Evolutionary conservation across 2,797 vertebrate species (phyloP), one percentile per base, ranked within the genome.

Genomic region (Channa striata): DNA sequence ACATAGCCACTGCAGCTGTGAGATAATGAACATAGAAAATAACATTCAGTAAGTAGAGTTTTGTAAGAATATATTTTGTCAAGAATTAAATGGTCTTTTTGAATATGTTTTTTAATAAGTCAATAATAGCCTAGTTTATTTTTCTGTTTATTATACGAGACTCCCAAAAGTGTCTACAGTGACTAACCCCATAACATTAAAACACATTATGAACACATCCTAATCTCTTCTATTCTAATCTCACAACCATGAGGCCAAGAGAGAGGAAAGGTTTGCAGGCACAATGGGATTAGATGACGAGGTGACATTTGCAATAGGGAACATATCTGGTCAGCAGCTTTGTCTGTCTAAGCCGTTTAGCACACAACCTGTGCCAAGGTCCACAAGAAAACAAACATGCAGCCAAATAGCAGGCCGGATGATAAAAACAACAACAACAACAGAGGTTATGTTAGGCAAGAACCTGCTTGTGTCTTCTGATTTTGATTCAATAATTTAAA

Each of bases 251-350:
- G 73, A 65, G 59, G 48, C 49, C 58, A 68, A 49, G 47, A 59
- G 37, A 71, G 48, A 39, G 75, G 25, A 63, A 69, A 37, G 62
- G 49, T 80, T 74, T 59, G 59, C 63, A 78, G 25, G 63, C 78
- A 77, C 87, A 81, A 74, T 60, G 57, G 67, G 84, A 91, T 91
- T 88, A 92, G 68, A 82, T 74, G 68, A 82, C 19, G 82, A 87
- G 82, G 87, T 86, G 89, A 85, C 85, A 92, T 87, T 84, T 87
- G 81, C 80, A 87, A 82, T 72, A 75, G 80, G 87, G 87, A 88
- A 92, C 88, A 92, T 90, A 89, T 91, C 83, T 89, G 83, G 85
- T 92, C 91, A 93, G 92, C 92, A 94, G 89, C 89, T 93, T 90
- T 92, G 81, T 80, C 49, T 42, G 49, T 66, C 68, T 93, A 91